Evolutionary conservation across 2,797 vertebrate species (phyloP).

Genomic region (Acanthurus tractus): DNA sequence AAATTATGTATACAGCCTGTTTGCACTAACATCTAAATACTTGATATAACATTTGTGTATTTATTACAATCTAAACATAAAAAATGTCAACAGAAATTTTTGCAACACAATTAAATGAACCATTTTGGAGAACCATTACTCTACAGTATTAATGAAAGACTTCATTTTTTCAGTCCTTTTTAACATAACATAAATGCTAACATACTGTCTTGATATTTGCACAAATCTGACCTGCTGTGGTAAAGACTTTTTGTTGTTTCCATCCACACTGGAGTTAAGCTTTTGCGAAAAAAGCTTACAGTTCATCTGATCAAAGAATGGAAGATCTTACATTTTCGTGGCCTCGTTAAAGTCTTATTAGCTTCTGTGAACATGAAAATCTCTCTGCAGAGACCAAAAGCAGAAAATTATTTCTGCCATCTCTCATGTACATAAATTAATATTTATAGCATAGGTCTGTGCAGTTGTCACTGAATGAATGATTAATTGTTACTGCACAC

Average conservation of each 20-base stretch:
- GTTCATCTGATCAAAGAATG: constrained; percentile 10
- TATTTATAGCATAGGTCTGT: not conserved
- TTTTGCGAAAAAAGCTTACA: not conserved
- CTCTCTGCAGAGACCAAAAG: not conserved
- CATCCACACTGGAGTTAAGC: not conserved
- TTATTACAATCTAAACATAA: not conserved
- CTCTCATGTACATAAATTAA: not conserved
- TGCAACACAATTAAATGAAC: not conserved
- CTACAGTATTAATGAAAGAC: not conserved
- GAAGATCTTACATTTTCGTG: not conserved
- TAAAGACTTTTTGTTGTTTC: constrained; percentile 19
- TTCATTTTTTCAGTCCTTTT: constrained; percentile 23
- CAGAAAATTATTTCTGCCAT: not conserved
- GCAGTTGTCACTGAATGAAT: not conserved
- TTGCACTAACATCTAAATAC: not conserved
- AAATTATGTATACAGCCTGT: not conserved
- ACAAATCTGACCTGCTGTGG: constrained; percentile 11
- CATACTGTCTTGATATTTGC: not conserved
- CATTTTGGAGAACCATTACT: not conserved
- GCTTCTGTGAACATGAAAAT: not conserved
- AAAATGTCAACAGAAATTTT: not conserved
- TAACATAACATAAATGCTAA: not conserved
- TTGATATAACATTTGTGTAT: not conserved
- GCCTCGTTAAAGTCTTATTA: not conserved
- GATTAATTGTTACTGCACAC: not conserved